Evolutionary conservation across 2,797 vertebrate species (phyloP).

Genomic region (Potorous gilbertii): DNA sequence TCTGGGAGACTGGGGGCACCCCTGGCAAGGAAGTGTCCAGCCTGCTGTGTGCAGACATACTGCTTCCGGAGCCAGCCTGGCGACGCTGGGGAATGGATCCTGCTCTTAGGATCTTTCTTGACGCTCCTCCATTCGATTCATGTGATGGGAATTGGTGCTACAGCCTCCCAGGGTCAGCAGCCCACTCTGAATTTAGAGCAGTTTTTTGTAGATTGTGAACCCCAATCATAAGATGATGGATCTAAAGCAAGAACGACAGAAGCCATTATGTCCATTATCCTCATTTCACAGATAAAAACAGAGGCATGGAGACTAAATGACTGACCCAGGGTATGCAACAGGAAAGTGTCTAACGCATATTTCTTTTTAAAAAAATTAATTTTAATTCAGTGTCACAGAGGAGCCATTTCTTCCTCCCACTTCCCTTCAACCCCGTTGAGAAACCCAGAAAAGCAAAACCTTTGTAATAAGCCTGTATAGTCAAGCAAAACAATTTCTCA

Average conservation of each 20-base stretch:
- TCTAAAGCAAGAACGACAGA: background rate
- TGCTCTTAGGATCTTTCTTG: background rate
- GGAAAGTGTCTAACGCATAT: background rate
- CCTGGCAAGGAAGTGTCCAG: background rate
- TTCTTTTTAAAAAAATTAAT: background rate
- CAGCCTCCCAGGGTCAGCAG: background rate
- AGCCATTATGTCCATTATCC: background rate
- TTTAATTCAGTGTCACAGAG: background rate
- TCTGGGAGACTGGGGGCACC: background rate
- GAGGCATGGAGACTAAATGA: background rate
- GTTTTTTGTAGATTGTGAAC: background rate
- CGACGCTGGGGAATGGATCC: accelerated
- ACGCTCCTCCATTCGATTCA: background rate
- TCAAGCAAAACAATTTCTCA: no score
- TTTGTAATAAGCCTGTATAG: background rate
- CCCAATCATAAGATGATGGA: background rate
- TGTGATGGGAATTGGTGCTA: no score
- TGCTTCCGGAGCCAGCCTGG: background rate
- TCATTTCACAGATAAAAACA: background rate
- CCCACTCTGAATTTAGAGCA: background rate
- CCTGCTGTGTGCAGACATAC: background rate
- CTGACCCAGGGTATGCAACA: background rate
- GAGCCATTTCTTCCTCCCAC: background rate
- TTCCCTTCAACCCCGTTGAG: background rate
- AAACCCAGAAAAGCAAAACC: background rate